A percentile compares a stretch with the other conserved stretches of the same genome.
Conservation (phyloP, 2,113 vertebrate species). For the Paedocypris sp. region DNA sequence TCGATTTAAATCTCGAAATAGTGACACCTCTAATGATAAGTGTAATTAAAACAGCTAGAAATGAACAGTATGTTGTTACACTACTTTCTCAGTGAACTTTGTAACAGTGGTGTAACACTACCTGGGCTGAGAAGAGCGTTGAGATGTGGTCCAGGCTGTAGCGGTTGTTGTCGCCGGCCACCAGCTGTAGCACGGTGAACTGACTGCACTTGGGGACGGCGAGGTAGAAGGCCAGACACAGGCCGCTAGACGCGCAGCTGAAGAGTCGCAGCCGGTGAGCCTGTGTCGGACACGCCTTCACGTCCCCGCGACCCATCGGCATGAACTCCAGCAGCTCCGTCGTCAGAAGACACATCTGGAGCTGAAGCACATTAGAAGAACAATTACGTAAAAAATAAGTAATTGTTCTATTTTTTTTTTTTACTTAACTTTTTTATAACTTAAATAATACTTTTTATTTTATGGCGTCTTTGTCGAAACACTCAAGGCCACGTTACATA, state of each 20-base stretch:
- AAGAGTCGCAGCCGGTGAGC: slow-evolving; percentile 73
- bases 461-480: no score
- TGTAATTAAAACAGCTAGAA: no score
- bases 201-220: slow-evolving; percentile 72
- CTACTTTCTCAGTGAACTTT: no score
- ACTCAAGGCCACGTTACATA: no score
- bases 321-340: slow-evolving; percentile 80
- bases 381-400: no score
- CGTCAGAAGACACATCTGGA: slow-evolving; percentile 84
- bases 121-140: slow-evolving; percentile 79
- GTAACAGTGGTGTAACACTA: slow-evolving; percentile 35
- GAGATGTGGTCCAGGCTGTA: slow-evolving; percentile 89
- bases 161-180: slow-evolving; percentile 71
- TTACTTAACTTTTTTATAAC: no score
- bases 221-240: slow-evolving; percentile 78
- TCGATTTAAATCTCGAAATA: no score
- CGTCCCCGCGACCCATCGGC: slow-evolving; percentile 64
- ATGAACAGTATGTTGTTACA: no score
- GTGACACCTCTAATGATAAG: no score
- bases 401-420: no score
- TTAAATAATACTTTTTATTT: no score
- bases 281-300: slow-evolving; percentile 58
- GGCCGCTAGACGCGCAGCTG: slow-evolving; percentile 69
- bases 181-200: slow-evolving; percentile 86
- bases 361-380: slow-evolving; percentile 47